Base-by-base conservation (phyloP, 2,888 invertebrate genomes). In the Mesodorylaimus sp. region DNA sequence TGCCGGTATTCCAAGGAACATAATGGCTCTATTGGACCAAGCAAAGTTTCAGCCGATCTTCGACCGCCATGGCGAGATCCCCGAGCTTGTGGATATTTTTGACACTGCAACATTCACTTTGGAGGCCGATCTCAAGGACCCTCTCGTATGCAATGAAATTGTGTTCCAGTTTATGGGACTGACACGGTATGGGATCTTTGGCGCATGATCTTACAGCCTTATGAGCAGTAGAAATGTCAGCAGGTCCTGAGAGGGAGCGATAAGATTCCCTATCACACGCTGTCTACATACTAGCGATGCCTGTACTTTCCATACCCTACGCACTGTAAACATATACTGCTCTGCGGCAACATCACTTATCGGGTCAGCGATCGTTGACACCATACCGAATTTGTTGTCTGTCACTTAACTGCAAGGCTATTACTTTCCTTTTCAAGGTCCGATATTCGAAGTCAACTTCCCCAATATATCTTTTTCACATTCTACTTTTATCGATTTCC, bases 401-500 rank as follows among this genome's bases (percentile, higher is more conserved):
- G n/a, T n/a, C n/a, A n/a, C n/a, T n/a, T n/a, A n/a, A n/a, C n/a
- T n/a, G n/a, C n/a, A n/a, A n/a, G n/a, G n/a, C n/a, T n/a, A n/a
- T n/a, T n/a, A n/a, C n/a, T n/a, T n/a, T n/a, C n/a, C n/a, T n/a
- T n/a, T n/a, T n/a, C n/a, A n/a, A n/a, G n/a, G n/a, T n/a, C n/a
- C n/a, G n/a, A n/a, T n/a, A n/a, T n/a, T n/a, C n/a, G n/a, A n/a
- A n/a, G n/a, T n/a, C n/a, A n/a, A n/a, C n/a, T n/a, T n/a, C n/a
- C n/a, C n/a, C n/a, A n/a, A n/a, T n/a, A 21, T 16, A 61, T 71
- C 7, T 73, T 70, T 60, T 71, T 73, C 60, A 69, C 72, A 0
- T 68, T 73, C 57, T 69, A 71, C 56, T 73, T 73, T 58, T 73
- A 72, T 59, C 62, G 72, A 21, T 73, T 70, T 55, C 68, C 68